A percentile compares a stretch with the other conserved stretches of the same genome.
phyloP scores from a whole-genome alignment of 2,888 invertebrate species.

The Leuctra nigra region DNA sequence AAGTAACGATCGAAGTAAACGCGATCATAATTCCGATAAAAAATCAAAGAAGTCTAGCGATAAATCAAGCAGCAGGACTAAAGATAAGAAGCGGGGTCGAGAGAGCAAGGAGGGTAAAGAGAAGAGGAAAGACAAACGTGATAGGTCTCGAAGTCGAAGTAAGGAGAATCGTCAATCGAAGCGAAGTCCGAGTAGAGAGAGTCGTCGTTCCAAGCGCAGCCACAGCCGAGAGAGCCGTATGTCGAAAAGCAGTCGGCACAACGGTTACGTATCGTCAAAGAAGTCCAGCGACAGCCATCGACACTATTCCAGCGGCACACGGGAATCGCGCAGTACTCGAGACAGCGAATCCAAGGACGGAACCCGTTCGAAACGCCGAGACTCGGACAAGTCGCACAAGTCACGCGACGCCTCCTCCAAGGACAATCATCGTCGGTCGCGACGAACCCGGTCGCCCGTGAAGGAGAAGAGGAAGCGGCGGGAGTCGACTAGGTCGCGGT shows the following conservation, averaged over 20 bases:
- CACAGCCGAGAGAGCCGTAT: conserved; percentile 33
- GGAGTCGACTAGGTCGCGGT: neutral
- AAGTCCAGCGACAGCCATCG: neutral
- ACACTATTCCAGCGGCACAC: conserved; percentile 8
- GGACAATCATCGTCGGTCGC: no score
- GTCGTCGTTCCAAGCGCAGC: conserved; percentile 19
- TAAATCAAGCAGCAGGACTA: neutral
- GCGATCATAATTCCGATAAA: neutral
- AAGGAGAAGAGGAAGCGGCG: neutral
- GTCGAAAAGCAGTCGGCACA: conserved; percentile 35
- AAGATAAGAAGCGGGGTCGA: conserved; percentile 14
- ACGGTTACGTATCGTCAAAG: no score
- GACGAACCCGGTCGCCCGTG: neutral
- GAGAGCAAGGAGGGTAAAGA: conserved; percentile 17
- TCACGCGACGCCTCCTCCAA: no score
- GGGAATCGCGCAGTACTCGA: neutral
- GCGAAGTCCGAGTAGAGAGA: conserved; percentile 26
- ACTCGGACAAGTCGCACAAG: neutral
- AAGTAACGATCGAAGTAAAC: conserved; percentile 21
- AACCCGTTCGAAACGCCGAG: neutral
- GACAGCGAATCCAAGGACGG: conserved; percentile 2
- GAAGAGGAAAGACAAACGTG: conserved; percentile 19
- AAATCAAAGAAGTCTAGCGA: neutral
- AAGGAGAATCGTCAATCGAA: conserved; percentile 26
- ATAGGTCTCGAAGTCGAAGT: conserved; percentile 23